Evolutionary conservation across 1,140 invertebrate genomes (phyloP).

Genomic region (Aradophagus sp.): DNA sequence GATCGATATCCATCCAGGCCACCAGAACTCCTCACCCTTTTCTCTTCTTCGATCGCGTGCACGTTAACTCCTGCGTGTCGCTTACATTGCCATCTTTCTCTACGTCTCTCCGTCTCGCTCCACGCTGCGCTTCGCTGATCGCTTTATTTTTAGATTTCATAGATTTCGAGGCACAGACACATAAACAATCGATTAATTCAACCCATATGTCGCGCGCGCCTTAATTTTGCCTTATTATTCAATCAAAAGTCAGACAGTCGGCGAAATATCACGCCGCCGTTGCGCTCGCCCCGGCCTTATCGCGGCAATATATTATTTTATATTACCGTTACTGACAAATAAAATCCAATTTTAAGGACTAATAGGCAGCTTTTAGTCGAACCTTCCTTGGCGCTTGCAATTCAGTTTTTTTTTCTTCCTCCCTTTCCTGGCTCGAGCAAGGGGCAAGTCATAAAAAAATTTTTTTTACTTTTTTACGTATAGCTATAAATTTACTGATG

Average conservation of each 20-base stretch:
- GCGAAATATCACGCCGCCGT: too few species aligned
- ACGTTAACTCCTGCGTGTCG: constrained; percentile 40
- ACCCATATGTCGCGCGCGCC: constrained; percentile 21
- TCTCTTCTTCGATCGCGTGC: constrained; percentile 51
- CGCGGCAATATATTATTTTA: too few species aligned
- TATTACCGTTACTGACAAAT: too few species aligned
- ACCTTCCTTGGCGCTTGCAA: too few species aligned
- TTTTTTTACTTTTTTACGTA: too few species aligned
- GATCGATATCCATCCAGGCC: constrained; percentile 74
- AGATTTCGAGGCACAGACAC: constrained; percentile 9
- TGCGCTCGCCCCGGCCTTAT: too few species aligned
- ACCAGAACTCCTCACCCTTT: constrained; percentile 61
- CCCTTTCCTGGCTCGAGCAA: too few species aligned
- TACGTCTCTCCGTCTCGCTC: not conserved
- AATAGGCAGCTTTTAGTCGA: too few species aligned
- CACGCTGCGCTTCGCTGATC: constrained; percentile 4
- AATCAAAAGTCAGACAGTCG: constrained; percentile 15
- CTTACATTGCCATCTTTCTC: not conserved
- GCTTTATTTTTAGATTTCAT: constrained; percentile 35
- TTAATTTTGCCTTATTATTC: constrained; percentile 16
- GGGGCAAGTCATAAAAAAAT: too few species aligned
- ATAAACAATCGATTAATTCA: constrained; percentile 37
- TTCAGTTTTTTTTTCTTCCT: too few species aligned
- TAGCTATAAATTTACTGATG: too few species aligned
- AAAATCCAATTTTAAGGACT: too few species aligned